These are phyloP conservation scores for Sebastes oblongus DNA, from an alignment of 2,797 vertebrate genomes.

Conservation along the genomic window DNA sequence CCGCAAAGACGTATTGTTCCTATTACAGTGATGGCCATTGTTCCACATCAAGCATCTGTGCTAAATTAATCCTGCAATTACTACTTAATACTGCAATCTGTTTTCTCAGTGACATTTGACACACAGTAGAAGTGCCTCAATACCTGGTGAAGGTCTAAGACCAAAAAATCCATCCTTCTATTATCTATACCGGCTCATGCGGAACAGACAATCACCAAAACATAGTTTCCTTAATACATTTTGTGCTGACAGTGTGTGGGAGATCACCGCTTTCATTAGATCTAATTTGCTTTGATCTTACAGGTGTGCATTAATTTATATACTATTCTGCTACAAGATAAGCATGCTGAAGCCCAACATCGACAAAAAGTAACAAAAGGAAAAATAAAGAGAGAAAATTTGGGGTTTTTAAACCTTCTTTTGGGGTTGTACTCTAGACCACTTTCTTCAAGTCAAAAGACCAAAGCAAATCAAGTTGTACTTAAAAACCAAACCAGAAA, in stretches of 20 bases:
- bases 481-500: neutral
- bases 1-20: neutral
- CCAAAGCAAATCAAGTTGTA: neutral
- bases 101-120: neutral
- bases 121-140: neutral
- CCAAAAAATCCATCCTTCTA: neutral
- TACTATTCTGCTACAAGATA: neutral
- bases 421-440: neutral
- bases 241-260: neutral
- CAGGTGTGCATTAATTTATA: neutral
- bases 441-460: neutral
- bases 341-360: neutral
- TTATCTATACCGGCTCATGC: neutral
- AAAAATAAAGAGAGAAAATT: neutral
- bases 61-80: conserved; percentile 20
- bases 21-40: neutral
- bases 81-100: neutral
- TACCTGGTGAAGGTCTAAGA: neutral
- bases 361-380: neutral
- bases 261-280: neutral
- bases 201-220: neutral
- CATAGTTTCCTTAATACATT: neutral
- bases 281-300: neutral
- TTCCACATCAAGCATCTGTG: conserved; percentile 7
- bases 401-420: neutral